A percentile compares a stretch with the other conserved stretches of the same genome.
Evolutionary conservation across 2,113 vertebrate species (phyloP).

Genomic region (Cryptotis parvus): DNA sequence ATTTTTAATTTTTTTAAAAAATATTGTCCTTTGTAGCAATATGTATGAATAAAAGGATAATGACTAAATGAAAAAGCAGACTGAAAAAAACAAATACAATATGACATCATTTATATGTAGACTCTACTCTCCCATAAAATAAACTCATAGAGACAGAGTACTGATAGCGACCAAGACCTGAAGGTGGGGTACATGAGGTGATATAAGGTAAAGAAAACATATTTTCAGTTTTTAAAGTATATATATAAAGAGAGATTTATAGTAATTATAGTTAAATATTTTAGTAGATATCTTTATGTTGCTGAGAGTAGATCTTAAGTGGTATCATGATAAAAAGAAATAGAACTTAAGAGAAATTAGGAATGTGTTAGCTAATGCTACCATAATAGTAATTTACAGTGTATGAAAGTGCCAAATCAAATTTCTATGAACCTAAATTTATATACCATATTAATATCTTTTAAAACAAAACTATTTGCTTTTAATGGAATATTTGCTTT

Average conservation of each 20-base stretch:
- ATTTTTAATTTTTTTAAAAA: no score
- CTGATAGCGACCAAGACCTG: neutral
- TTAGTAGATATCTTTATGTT: neutral
- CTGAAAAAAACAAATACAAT: no score
- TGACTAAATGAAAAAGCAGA: neutral
- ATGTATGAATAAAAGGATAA: neutral
- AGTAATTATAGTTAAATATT: neutral
- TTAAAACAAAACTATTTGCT: neutral
- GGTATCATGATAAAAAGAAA: neutral
- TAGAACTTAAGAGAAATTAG: neutral
- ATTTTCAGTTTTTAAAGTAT: neutral
- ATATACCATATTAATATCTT: neutral
- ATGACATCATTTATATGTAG: neutral
- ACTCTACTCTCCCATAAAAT: neutral
- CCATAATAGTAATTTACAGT: neutral
- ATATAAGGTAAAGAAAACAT: neutral
- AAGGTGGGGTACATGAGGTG: neutral
- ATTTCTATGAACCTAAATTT: neutral
- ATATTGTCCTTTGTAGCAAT: no score
- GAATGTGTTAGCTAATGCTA: neutral
- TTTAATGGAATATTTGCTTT: slow-evolving; percentile 21
- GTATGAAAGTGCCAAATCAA: neutral
- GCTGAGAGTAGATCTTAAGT: neutral
- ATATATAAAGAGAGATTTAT: neutral
- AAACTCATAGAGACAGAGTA: neutral